Evolutionary conservation across 1,140 invertebrate genomes (phyloP).

Genomic region (Anastrepha ludens): DNA sequence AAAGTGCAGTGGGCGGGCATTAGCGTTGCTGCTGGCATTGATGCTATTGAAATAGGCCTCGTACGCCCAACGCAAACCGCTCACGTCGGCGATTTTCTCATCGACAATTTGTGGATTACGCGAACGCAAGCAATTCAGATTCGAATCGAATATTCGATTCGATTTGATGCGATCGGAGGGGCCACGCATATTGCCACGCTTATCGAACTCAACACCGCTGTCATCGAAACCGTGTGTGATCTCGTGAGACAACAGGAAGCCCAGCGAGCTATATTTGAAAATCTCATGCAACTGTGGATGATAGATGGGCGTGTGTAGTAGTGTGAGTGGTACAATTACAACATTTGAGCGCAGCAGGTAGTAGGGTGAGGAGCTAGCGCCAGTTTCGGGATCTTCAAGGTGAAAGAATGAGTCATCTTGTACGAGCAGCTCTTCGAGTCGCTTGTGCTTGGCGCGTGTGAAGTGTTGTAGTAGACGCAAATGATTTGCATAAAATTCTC

Average conservation of each 20-base stretch:
- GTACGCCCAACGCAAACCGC: slow-evolving; percentile 64
- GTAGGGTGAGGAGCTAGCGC: slow-evolving; percentile 61
- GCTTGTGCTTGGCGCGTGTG: slow-evolving; percentile 54
- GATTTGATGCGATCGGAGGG: not conserved
- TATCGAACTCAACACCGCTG: slow-evolving; percentile 57
- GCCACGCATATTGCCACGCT: slow-evolving; percentile 58
- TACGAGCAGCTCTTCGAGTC: slow-evolving; percentile 36
- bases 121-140: slow-evolving; percentile 59
- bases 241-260: slow-evolving; percentile 67
- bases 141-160: slow-evolving; percentile 3
- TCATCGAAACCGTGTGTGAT: slow-evolving; percentile 64
- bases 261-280: slow-evolving; percentile 65
- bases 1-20: not conserved
- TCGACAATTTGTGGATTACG: slow-evolving; percentile 60
- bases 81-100: slow-evolving; percentile 65
- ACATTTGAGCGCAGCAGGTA: slow-evolving; percentile 62
- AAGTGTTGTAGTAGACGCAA: slow-evolving; percentile 59
- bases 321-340: slow-evolving; percentile 62
- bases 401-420: slow-evolving; percentile 54
- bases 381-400: slow-evolving; percentile 55
- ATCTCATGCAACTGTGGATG: slow-evolving; percentile 60
- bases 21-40: not conserved
- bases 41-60: slow-evolving; percentile 58
- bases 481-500: slow-evolving; percentile 61
- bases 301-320: slow-evolving; percentile 64